phyloP scores from a whole-genome alignment of 2,888 invertebrate species.

The Hirtodrosophila confusa region DNA sequence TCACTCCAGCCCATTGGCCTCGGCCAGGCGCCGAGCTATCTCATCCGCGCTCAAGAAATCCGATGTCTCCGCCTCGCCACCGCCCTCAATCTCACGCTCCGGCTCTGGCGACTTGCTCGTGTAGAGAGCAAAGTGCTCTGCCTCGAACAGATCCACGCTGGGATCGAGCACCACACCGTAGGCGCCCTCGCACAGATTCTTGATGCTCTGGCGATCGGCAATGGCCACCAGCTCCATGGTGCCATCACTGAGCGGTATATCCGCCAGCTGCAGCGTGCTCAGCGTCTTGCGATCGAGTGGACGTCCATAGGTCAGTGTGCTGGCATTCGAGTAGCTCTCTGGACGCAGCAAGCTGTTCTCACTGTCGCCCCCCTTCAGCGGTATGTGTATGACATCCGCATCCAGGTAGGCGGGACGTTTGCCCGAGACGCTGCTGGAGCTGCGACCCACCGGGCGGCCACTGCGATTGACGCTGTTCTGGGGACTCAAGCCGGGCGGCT shows the following conservation, averaged over 20 bases:
- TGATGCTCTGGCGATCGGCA: slow-evolving; percentile 84
- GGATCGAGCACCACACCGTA: slow-evolving; percentile 83
- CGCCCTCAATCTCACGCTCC: slow-evolving; percentile 86
- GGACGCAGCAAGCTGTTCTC: slow-evolving; percentile 85
- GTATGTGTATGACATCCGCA: slow-evolving; percentile 88
- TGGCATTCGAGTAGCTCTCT: slow-evolving; percentile 83
- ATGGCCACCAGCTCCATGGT: slow-evolving; percentile 87
- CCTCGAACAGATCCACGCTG: slow-evolving; percentile 91
- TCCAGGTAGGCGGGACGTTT: slow-evolving; percentile 86
- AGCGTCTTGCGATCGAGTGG: slow-evolving; percentile 83
- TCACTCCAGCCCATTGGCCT: slow-evolving; percentile 81
- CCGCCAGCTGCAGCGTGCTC: slow-evolving; percentile 84
- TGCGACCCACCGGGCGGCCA: slow-evolving; percentile 86
- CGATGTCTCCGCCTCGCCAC: slow-evolving; percentile 91
- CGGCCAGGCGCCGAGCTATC: slow-evolving; percentile 82
- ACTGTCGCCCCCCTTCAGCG: slow-evolving; percentile 86
- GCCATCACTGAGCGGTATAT: slow-evolving; percentile 84
- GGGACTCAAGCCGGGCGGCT: slow-evolving; percentile 84
- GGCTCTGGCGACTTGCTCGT: slow-evolving; percentile 93
- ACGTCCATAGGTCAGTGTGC: slow-evolving; percentile 82
- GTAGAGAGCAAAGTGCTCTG: slow-evolving; percentile 94
- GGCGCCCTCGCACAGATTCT: slow-evolving; percentile 83
- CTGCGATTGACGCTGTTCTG: slow-evolving; percentile 47
- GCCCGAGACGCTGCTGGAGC: slow-evolving; percentile 87
- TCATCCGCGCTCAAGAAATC: slow-evolving; percentile 86